Conservation (phyloP, 1,140 invertebrate genomes). For the Bombus confusus region DNA sequence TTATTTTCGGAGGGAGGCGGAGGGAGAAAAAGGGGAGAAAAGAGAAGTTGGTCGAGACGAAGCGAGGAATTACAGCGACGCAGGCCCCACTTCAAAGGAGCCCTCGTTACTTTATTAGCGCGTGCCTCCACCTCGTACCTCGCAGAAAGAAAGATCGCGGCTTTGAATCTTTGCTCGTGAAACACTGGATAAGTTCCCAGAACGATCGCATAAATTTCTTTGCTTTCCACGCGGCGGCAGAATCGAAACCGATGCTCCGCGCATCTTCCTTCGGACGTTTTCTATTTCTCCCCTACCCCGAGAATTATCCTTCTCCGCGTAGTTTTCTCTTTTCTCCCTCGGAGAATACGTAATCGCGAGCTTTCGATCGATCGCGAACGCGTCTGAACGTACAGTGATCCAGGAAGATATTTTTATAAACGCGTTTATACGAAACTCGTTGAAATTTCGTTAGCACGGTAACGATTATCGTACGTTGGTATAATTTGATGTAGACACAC, state of each 20-base stretch:
- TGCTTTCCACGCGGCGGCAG: not conserved
- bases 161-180: slow-evolving; percentile 48
- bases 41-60: slow-evolving; percentile 49
- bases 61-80: slow-evolving; percentile 62
- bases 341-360: not conserved
- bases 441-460: too few relatives aligned
- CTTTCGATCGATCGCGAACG: not conserved
- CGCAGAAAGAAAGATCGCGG: slow-evolving; percentile 58
- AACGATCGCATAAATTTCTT: slow-evolving; percentile 46
- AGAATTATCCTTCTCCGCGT: not conserved
- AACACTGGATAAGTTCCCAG: not conserved
- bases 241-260: not conserved
- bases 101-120: slow-evolving; percentile 66
- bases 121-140: slow-evolving; percentile 29
- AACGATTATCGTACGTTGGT: too few relatives aligned
- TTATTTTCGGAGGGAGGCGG: slow-evolving; percentile 71
- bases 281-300: not conserved
- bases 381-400: too few relatives aligned
- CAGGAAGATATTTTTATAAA: too few relatives aligned
- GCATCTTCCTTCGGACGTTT: not conserved
- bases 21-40: slow-evolving; percentile 28
- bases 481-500: too few relatives aligned
- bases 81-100: slow-evolving; percentile 51
- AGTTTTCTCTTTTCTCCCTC: not conserved
- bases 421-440: not conserved